These are phyloP conservation scores for Picathartes gymnocephalus DNA, from an alignment of 2,113 vertebrate species.

Conservation along the genomic window DNA sequence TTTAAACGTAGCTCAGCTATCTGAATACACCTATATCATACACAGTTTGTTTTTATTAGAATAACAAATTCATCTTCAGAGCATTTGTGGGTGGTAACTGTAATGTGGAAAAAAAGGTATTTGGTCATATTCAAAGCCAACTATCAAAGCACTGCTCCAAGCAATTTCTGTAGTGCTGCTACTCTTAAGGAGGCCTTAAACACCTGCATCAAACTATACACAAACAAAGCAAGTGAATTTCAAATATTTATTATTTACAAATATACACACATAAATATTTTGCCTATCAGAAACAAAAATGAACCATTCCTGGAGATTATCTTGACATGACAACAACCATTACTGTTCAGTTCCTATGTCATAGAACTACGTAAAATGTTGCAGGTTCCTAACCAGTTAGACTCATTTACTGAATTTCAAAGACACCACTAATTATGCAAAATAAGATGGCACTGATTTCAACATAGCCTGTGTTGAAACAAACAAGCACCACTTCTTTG, in stretches of 20 bases:
- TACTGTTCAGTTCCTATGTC: not conserved
- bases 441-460: not conserved
- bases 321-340: not conserved
- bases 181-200: conserved; percentile 41
- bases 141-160: conserved; percentile 28
- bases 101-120: not conserved
- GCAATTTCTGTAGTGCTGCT: not conserved
- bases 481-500: not conserved
- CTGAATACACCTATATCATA: not conserved
- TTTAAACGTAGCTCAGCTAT: not conserved
- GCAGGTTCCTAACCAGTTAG: not conserved
- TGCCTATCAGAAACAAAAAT: not conserved
- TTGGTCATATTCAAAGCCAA: conserved; percentile 9
- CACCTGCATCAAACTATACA: conserved; percentile 15
- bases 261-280: not conserved
- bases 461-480: not conserved
- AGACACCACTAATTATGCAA: not conserved
- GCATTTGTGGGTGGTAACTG: not conserved
- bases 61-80: not conserved
- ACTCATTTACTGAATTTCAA: not conserved
- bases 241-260: conserved; percentile 18
- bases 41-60: not conserved
- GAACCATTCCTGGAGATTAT: not conserved
- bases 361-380: not conserved
- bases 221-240: not conserved